A percentile compares a stretch with the other conserved stretches of the same genome.
Evolutionary conservation across 1,140 invertebrate species (phyloP).

Genomic region (Trichonephila clavata): DNA sequence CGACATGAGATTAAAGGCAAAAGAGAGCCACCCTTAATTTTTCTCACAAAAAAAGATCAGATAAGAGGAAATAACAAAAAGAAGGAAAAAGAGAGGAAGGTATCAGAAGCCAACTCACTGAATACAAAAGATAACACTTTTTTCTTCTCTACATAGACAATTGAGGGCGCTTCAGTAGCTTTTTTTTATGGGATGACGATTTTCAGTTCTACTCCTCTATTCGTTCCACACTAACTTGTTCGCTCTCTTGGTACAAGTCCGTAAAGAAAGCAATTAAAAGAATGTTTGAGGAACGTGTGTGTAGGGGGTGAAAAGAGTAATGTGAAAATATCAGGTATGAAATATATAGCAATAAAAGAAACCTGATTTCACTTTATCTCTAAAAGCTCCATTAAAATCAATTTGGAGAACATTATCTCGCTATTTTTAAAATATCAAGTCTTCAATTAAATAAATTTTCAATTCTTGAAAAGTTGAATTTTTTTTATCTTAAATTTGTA

Average conservation of each 20-base stretch:
- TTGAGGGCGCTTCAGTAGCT: slow-evolving; percentile 51
- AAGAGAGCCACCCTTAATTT: background rate
- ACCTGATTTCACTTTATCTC: too few relatives aligned
- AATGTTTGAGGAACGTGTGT: too few relatives aligned
- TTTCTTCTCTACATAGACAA: slow-evolving; percentile 24
- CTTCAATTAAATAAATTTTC: too few relatives aligned
- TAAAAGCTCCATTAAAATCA: too few relatives aligned
- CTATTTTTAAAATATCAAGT: too few relatives aligned
- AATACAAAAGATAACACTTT: slow-evolving; percentile 57
- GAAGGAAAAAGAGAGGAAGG: slow-evolving; percentile 27
- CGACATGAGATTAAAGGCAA: background rate
- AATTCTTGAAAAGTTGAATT: too few relatives aligned
- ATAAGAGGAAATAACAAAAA: slow-evolving; percentile 36
- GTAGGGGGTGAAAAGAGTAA: too few relatives aligned
- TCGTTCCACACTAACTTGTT: background rate
- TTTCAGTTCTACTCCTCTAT: slow-evolving; percentile 45
- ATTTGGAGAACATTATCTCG: too few relatives aligned
- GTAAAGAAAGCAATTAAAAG: too few relatives aligned
- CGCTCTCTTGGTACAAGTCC: slow-evolving; percentile 15
- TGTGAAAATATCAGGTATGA: too few relatives aligned
- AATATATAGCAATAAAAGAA: too few relatives aligned
- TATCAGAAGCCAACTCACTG: slow-evolving; percentile 25
- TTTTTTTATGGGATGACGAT: slow-evolving; percentile 34
- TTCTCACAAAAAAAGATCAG: background rate
- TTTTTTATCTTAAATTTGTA: too few relatives aligned